phyloP scores from a whole-genome alignment of 2,888 invertebrate genomes.

The Cheilosia vernalis region DNA sequence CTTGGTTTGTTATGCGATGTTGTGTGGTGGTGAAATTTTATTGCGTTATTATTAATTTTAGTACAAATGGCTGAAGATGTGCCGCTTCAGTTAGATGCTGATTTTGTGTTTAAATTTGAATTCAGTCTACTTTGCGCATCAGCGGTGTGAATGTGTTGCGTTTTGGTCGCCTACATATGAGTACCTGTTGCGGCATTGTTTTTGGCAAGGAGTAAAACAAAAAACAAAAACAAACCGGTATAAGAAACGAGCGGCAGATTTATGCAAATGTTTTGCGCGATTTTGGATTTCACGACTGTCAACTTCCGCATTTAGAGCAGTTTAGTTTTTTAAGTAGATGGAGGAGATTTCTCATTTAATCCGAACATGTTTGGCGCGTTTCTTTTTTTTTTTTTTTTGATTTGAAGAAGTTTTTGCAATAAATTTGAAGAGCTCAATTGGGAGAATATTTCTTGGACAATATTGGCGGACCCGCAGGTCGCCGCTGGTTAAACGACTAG shows the following conservation, averaged over 20 bases:
- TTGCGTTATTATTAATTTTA: slow-evolving; percentile 56
- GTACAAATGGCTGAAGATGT: slow-evolving; percentile 4
- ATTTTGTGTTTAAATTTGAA: background rate
- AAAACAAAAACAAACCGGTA: slow-evolving; percentile 4
- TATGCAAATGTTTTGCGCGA: slow-evolving; percentile 18
- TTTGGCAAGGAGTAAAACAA: slow-evolving; percentile 27
- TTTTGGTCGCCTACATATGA: slow-evolving; percentile 40
- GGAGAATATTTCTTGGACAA: too few species aligned
- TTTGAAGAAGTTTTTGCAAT: too few species aligned
- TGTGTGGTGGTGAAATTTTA: slow-evolving; percentile 39
- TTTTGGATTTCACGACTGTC: background rate
- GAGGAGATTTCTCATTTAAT: too few species aligned
- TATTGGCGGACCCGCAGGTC: too few species aligned
- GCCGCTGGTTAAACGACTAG: too few species aligned
- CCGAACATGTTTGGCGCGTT: too few species aligned
- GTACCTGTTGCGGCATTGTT: slow-evolving; percentile 25
- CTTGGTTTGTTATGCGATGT: slow-evolving; percentile 22
- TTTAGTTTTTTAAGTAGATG: background rate
- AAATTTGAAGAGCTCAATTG: too few species aligned
- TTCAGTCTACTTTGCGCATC: slow-evolving; percentile 50
- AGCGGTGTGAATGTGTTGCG: slow-evolving; percentile 9
- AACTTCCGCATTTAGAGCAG: background rate
- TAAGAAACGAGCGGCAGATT: slow-evolving; percentile 10
- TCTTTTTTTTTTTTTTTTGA: too few species aligned
- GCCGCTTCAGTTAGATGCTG: slow-evolving; percentile 6